phyloP scores from a whole-genome alignment of 2,888 invertebrate genomes.

The Pollenia labialis region DNA sequence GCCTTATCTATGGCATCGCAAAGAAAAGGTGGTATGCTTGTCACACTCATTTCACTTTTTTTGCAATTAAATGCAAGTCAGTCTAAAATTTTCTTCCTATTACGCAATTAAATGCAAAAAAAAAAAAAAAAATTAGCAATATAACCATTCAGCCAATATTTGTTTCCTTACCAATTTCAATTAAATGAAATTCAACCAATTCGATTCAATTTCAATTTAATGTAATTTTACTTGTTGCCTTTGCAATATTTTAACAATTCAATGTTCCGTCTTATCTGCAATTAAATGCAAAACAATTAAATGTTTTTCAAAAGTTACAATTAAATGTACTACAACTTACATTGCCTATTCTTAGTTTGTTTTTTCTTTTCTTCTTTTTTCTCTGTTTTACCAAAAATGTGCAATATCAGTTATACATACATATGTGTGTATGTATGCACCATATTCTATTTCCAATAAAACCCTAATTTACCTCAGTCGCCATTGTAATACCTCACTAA shows the following conservation, averaged over 20 bases:
- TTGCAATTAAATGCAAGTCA: too few species aligned
- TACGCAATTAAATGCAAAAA: conserved; percentile 21
- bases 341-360: too few species aligned
- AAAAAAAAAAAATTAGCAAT: not conserved
- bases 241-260: conserved; percentile 9
- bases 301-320: conserved; percentile 1
- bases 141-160: not conserved
- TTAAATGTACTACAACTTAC: not conserved
- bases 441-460: conserved; percentile 7
- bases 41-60: conserved; percentile 20
- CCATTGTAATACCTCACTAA: not conserved
- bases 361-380: not conserved
- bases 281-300: conserved; percentile 48
- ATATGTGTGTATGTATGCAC: not conserved
- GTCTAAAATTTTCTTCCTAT: not conserved
- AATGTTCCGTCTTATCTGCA: conserved; percentile 37
- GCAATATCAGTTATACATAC: not conserved
- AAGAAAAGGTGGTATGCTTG: conserved; percentile 34
- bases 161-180: not conserved
- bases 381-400: not conserved
- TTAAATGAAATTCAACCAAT: not conserved
- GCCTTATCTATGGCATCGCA: conserved; percentile 46
- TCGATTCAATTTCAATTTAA: not conserved
- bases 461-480: not conserved
- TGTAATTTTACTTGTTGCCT: conserved; percentile 9